phyloP scores from a whole-genome alignment of 2,888 invertebrate species.

The Baccha elongata region DNA sequence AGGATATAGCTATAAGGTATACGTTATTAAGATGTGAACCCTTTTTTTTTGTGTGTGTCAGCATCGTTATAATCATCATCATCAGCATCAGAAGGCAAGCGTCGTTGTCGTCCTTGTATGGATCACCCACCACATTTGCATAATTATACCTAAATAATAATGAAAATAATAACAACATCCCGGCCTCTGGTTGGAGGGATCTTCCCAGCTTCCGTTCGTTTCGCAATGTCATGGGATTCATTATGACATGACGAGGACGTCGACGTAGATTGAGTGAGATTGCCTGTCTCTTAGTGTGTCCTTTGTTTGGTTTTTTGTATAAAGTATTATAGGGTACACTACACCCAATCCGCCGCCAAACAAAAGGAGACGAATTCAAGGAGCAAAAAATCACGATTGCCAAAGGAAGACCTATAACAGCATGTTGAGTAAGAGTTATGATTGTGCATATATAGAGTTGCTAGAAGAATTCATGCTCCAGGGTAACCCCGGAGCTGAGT shows the following conservation, averaged over 20 bases:
- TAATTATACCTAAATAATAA: conserved; percentile 72
- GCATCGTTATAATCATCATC: conserved; percentile 29
- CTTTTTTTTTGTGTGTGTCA: conserved; percentile 45
- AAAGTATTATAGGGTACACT: conserved; percentile 22
- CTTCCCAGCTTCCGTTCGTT: conserved; percentile 63
- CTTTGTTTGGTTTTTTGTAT: conserved; percentile 58
- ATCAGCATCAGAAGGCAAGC: conserved; percentile 4
- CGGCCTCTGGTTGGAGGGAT: conserved; percentile 37
- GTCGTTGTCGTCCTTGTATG: conserved; percentile 44
- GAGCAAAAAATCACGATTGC: conserved; percentile 67
- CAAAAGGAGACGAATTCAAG: conserved; percentile 70
- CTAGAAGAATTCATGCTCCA: conserved; percentile 59
- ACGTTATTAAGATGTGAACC: conserved; percentile 68
- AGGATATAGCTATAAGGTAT: conserved; percentile 11
- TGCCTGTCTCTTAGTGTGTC: conserved; percentile 67
- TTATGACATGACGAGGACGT: conserved; percentile 47
- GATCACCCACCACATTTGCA: conserved; percentile 74
- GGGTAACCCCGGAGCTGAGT: conserved; percentile 72
- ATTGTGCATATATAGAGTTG: not conserved
- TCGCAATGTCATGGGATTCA: conserved; percentile 70
- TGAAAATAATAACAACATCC: conserved; percentile 68
- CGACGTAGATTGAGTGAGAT: conserved; percentile 47
- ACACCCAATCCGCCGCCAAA: conserved; percentile 45
- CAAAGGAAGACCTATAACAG: conserved; percentile 39
- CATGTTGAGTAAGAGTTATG: not conserved